phyloP scores from a whole-genome alignment of 2,113 vertebrate species.

The Phoxinus phoxinus region DNA sequence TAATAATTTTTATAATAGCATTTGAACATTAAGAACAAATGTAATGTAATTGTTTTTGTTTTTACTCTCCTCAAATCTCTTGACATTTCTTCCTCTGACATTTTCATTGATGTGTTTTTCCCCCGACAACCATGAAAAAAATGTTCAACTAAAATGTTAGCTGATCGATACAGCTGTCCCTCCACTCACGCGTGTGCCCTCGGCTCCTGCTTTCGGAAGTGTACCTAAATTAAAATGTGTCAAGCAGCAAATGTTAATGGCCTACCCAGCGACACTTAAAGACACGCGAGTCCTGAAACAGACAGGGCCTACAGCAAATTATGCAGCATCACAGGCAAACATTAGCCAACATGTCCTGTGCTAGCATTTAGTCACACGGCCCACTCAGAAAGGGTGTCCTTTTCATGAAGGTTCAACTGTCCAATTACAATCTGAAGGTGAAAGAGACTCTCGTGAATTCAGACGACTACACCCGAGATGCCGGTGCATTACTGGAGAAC shows the following conservation, averaged over 20 bases:
- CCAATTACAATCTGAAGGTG: slow-evolving; percentile 69
- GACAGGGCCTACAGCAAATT: slow-evolving; percentile 88
- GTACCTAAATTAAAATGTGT: slow-evolving; percentile 92
- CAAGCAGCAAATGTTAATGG: slow-evolving; percentile 93
- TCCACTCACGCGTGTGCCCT: slow-evolving; percentile 79
- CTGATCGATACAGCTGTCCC: slow-evolving; percentile 94
- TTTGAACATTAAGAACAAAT: slow-evolving; percentile 52
- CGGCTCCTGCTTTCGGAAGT: slow-evolving; percentile 62
- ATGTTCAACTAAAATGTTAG: slow-evolving; percentile 87
- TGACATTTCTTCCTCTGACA: slow-evolving; percentile 88
- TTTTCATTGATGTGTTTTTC: slow-evolving; percentile 84
- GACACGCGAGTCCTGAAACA: slow-evolving; percentile 63
- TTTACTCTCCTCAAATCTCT: slow-evolving; percentile 72
- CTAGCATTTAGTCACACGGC: slow-evolving; percentile 71
- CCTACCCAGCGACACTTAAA: slow-evolving; percentile 79
- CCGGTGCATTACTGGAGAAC: slow-evolving; percentile 64
- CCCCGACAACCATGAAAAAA: slow-evolving; percentile 79
- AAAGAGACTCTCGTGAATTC: slow-evolving; percentile 64
- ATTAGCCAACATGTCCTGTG: slow-evolving; percentile 84
- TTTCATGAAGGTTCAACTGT: slow-evolving; percentile 70
- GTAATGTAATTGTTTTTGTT: slow-evolving; percentile 80
- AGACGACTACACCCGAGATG: neutral
- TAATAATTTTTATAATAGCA: slow-evolving; percentile 16
- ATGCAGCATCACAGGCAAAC: slow-evolving; percentile 87
- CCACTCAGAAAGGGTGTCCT: slow-evolving; percentile 66